Percentiles rank a stretch among this genome's conserved stretches.
Evolutionary conservation across 1,140 invertebrate species (phyloP).

Genomic region (Penaeus indicus): DNA sequence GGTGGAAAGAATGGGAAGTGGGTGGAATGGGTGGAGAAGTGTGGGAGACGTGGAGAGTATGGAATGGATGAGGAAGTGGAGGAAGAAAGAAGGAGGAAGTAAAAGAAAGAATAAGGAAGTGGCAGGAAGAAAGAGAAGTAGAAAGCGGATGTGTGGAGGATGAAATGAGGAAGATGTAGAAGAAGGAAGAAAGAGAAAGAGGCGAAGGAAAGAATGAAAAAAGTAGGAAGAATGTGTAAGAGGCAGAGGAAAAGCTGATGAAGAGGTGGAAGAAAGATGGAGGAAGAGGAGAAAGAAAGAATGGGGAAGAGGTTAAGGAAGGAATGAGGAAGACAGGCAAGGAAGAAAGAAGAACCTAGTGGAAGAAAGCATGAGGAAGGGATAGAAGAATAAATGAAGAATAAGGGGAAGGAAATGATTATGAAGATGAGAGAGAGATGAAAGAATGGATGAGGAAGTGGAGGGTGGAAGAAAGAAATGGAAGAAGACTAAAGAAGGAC

Average conservation of each 20-base stretch:
- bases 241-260: neutral
- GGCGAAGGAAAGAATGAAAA: neutral
- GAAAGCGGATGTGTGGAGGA: neutral
- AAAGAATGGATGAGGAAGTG: too few species aligned
- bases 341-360: neutral
- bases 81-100: too few species aligned
- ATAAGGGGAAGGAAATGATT: neutral
- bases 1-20: too few species aligned
- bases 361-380: neutral
- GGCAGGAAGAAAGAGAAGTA: neutral
- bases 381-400: neutral
- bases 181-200: neutral
- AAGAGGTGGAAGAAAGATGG: too few species aligned
- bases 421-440: too few species aligned
- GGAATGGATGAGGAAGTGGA: neutral
- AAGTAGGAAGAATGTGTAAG: neutral
- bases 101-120: neutral
- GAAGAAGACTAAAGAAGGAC: neutral
- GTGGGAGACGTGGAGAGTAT: neutral
- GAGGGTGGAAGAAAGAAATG: neutral
- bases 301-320: neutral
- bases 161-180: neutral
- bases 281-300: neutral
- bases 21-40: neutral
- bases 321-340: neutral